These are phyloP conservation scores for Archips xylosteana DNA, from an alignment of 2,888 invertebrate species.

Conservation along the genomic window DNA sequence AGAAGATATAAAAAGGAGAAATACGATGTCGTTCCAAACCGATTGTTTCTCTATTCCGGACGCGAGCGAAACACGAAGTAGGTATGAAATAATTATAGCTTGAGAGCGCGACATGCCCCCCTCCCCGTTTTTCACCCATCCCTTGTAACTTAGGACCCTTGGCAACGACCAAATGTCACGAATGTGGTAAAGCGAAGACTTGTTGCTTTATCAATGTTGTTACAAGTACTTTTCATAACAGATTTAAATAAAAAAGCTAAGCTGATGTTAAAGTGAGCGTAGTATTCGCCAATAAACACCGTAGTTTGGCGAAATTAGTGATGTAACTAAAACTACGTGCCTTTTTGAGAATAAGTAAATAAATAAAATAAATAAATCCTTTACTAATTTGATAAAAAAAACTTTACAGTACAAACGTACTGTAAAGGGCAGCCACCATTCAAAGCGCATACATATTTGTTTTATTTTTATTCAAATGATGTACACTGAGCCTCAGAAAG, in stretches of 20 bases:
- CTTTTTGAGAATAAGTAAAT: no score
- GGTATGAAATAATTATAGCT: constrained; percentile 81
- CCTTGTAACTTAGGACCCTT: constrained; percentile 44
- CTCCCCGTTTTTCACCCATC: constrained; percentile 42
- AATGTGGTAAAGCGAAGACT: constrained; percentile 78
- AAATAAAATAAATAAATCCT: no score
- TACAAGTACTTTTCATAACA: constrained; percentile 52
- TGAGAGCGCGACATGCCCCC: constrained; percentile 65
- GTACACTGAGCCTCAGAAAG: not conserved
- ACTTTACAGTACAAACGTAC: no score
- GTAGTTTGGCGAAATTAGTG: no score
- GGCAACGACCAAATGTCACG: constrained; percentile 64
- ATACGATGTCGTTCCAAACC: constrained; percentile 61
- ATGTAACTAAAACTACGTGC: no score
- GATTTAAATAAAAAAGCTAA: no score
- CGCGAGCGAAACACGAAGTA: constrained; percentile 72
- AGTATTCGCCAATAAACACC: no score
- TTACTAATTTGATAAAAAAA: no score
- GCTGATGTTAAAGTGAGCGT: no score
- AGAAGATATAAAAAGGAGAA: constrained; percentile 65
- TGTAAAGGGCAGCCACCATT: no score
- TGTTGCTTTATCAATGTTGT: constrained; percentile 80
- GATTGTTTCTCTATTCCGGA: constrained; percentile 74
- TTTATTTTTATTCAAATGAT: no score
- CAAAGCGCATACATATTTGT: no score